Percentiles rank a stretch among this genome's conserved stretches.
Evolutionary conservation across 2,888 invertebrate species (phyloP).

Genomic region (Ommatoiulus sabulosus): DNA sequence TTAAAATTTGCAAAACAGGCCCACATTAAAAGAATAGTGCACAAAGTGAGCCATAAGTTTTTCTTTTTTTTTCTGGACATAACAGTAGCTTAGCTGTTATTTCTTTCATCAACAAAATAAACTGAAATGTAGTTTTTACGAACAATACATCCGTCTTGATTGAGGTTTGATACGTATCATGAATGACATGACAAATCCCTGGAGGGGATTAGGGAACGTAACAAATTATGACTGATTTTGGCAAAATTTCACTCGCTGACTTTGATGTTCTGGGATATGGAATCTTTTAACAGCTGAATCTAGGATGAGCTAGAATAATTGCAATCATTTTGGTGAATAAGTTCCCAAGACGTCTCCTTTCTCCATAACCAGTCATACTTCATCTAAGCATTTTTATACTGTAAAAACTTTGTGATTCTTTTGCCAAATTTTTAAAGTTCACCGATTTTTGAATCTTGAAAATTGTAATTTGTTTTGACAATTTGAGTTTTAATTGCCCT

Average conservation of each 20-base stretch:
- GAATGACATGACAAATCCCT: neutral
- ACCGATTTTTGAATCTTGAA: too few species aligned
- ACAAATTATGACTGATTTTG: too few species aligned
- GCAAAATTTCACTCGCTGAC: too few species aligned
- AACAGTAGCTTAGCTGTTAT: neutral
- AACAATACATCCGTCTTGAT: neutral
- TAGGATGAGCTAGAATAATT: too few species aligned
- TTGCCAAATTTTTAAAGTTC: too few species aligned
- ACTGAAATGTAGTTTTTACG: neutral
- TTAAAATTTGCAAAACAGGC: neutral
- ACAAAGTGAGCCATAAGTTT: neutral
- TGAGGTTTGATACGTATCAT: neutral
- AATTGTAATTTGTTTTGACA: neutral
- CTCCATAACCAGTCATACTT: too few species aligned
- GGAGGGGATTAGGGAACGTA: neutral
- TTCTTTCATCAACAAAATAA: slow-evolving; percentile 1
- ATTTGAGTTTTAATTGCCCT: neutral
- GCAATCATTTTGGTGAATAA: too few species aligned
- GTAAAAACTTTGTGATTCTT: too few species aligned
- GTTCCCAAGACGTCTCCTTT: too few species aligned
- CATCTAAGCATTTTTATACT: too few species aligned
- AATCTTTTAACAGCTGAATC: too few species aligned
- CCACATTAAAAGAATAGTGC: neutral
- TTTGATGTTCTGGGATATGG: too few species aligned
- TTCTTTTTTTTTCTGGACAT: neutral